Conservation (phyloP, 2,797 vertebrate genomes). For the Peromyscus eremicus region DNA sequence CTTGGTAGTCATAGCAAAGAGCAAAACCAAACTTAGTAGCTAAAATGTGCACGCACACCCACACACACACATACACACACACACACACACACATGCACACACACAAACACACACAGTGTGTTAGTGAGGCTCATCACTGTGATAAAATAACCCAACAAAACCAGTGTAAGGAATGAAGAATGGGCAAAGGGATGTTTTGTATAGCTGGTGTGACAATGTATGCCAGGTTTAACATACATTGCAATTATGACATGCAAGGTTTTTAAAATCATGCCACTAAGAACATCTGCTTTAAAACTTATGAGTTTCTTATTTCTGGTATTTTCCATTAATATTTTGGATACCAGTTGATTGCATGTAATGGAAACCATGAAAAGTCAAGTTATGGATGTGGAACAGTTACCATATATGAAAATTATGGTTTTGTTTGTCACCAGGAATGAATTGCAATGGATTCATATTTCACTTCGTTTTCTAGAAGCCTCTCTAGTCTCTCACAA, state of each 20-base stretch:
- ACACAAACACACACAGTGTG: not conserved
- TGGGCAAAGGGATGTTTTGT: not conserved
- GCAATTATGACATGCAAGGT: not conserved
- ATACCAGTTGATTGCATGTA: not conserved
- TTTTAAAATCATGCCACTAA: not conserved
- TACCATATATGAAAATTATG: not conserved
- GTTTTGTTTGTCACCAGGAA: slow-evolving; percentile 36
- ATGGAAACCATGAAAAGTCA: not conserved
- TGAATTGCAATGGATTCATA: not conserved
- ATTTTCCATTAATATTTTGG: not conserved
- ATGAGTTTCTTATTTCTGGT: not conserved
- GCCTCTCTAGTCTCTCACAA: slow-evolving; percentile 27
- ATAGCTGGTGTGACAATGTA: not conserved
- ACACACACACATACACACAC: not conserved
- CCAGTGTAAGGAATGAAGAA: not conserved
- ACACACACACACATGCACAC: too few relatives aligned
- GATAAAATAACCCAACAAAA: not conserved
- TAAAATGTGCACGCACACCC: not conserved
- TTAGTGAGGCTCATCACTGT: not conserved
- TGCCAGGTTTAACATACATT: not conserved
- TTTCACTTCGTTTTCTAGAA: slow-evolving; percentile 44
- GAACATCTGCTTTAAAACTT: not conserved
- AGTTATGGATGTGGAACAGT: not conserved
- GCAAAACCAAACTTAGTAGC: not conserved
- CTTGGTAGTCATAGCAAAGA: slow-evolving; percentile 59